Evolutionary conservation across 2,888 invertebrate genomes (phyloP).

Genomic region (Micoletzkya japonica): DNA sequence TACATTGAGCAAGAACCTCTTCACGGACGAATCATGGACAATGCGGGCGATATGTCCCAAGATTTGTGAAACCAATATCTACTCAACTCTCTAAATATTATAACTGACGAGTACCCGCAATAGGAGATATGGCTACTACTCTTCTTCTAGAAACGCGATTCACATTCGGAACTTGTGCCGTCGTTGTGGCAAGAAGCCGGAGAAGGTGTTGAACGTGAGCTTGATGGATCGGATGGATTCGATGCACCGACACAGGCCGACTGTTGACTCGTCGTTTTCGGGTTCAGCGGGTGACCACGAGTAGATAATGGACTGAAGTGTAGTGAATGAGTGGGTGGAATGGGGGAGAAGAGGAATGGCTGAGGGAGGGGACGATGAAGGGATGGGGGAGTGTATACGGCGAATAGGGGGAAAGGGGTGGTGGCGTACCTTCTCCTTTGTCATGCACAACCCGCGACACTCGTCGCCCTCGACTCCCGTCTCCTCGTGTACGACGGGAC

Average conservation of each 20-base stretch:
- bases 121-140: no score
- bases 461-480: conserved; percentile 36
- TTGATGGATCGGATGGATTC: conserved; percentile 32
- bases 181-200: conserved; percentile 34
- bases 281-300: conserved; percentile 30
- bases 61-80: no score
- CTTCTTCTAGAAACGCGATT: no score
- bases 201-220: conserved; percentile 34
- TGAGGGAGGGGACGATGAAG: no score
- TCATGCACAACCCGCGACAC: conserved; percentile 29
- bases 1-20: no score
- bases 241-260: conserved; percentile 34
- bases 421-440: conserved; percentile 22
- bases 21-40: no score
- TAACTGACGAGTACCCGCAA: no score
- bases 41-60: no score
- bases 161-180: conserved; percentile 27
- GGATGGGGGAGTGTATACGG: not conserved
- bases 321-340: not conserved
- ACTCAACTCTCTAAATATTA: no score
- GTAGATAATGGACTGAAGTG: conserved; percentile 30
- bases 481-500: conserved; percentile 31
- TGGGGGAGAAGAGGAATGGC: no score
- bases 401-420: not conserved
- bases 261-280: conserved; percentile 32